Evolutionary conservation across 1,140 invertebrate genomes (phyloP).

Genomic region (Calosoma granatense): DNA sequence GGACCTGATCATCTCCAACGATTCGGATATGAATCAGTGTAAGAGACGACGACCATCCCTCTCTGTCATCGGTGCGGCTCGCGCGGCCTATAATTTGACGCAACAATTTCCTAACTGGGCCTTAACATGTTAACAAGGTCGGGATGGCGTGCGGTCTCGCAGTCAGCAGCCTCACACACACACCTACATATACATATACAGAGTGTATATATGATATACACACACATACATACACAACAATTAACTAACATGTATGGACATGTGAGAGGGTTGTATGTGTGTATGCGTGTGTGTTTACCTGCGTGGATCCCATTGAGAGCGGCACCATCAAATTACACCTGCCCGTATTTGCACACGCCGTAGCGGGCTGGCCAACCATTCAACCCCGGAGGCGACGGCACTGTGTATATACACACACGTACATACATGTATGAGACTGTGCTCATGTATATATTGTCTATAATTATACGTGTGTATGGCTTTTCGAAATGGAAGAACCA

Average conservation of each 20-base stretch:
- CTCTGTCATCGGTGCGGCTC: background rate
- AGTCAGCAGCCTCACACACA: background rate
- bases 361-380: too few species aligned
- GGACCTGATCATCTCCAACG: too few species aligned
- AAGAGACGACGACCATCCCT: background rate
- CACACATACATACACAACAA: background rate
- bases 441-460: background rate
- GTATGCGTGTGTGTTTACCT: background rate
- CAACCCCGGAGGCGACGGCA: background rate
- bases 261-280: background rate
- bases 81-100: conserved; percentile 1
- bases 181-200: background rate
- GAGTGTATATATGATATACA: too few species aligned
- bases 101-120: conserved; percentile 7
- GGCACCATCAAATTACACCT: background rate
- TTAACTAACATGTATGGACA: background rate
- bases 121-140: conserved; percentile 4
- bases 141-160: background rate
- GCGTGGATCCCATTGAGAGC: background rate
- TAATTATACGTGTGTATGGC: background rate
- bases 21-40: too few species aligned
- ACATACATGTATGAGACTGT: background rate
- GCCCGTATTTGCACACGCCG: background rate
- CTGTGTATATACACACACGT: background rate
- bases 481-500: background rate